Evolutionary conservation across 2,888 invertebrate genomes (phyloP).

Genomic region (Zhuqinia jingwanae): DNA sequence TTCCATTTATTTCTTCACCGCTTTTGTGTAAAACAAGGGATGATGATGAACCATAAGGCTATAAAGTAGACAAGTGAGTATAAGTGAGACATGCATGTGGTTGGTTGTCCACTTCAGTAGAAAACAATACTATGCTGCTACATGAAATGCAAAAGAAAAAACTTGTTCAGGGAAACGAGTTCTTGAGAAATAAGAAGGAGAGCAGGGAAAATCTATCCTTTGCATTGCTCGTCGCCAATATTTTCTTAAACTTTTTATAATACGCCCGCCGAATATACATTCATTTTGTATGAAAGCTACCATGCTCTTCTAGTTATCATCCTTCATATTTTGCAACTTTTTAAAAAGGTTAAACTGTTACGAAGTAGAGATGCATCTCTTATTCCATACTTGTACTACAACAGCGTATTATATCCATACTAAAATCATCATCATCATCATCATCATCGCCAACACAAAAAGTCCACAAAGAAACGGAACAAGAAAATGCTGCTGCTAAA

Average conservation of each 20-base stretch:
- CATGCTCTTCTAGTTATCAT: neutral
- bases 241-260: constrained; percentile 35
- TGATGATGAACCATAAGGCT: constrained; percentile 3
- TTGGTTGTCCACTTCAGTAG: neutral
- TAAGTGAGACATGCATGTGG: neutral
- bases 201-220: constrained; percentile 18
- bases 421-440: too few relatives aligned
- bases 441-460: too few relatives aligned
- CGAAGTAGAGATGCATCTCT: neutral
- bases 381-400: too few relatives aligned
- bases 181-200: constrained; percentile 21
- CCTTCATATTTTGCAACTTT: neutral
- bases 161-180: neutral
- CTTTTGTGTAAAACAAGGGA: neutral
- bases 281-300: neutral
- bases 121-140: neutral
- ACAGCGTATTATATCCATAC: too few relatives aligned
- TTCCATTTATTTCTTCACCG: constrained; percentile 6
- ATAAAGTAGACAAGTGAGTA: too few relatives aligned
- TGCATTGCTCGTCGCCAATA: constrained; percentile 4
- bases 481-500: neutral
- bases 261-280: constrained; percentile 24
- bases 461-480: neutral
- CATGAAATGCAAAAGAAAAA: neutral
- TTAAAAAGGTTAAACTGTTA: constrained; percentile 18